These are phyloP conservation scores for Colletes collaris DNA, from an alignment of 2,888 invertebrate species.

Conservation along the genomic window DNA sequence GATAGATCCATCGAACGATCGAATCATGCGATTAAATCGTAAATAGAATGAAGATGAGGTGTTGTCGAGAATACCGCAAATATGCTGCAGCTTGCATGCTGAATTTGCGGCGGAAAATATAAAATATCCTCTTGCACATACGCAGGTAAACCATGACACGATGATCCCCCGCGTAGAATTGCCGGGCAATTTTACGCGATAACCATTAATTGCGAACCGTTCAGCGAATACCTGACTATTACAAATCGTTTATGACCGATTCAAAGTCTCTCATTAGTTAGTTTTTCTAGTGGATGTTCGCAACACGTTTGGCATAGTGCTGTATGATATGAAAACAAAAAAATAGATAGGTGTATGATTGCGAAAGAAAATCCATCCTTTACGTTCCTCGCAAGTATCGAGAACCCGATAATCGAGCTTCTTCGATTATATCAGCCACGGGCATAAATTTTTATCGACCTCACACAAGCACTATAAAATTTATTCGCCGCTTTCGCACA, in stretches of 20 bases:
- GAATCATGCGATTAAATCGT: slow-evolving; percentile 10
- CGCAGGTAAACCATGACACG: slow-evolving; percentile 17
- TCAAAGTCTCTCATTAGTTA: slow-evolving; percentile 60
- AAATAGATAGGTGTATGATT: background rate
- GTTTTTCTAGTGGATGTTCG: slow-evolving; percentile 48
- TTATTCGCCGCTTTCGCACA: background rate
- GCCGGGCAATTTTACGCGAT: slow-evolving; percentile 66
- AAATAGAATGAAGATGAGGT: background rate
- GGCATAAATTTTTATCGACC: slow-evolving; percentile 20
- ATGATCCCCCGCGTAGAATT: slow-evolving; percentile 50
- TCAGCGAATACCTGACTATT: slow-evolving; percentile 67
- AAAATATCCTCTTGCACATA: slow-evolving; percentile 23
- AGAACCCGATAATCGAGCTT: slow-evolving; percentile 34
- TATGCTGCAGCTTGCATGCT: background rate
- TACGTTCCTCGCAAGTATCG: slow-evolving; percentile 16
- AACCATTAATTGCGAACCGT: slow-evolving; percentile 69
- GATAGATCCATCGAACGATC: slow-evolving; percentile 42
- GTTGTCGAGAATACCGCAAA: background rate
- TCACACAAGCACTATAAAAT: slow-evolving; percentile 7
- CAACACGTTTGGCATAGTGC: slow-evolving; percentile 30
- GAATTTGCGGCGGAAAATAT: slow-evolving; percentile 32
- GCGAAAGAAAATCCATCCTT: slow-evolving; percentile 30
- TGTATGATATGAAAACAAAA: background rate
- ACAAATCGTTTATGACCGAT: slow-evolving; percentile 66
- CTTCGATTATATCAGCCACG: slow-evolving; percentile 21